Conservation (phyloP, 2,797 vertebrate species). For the Lindbergichthys nudifrons region DNA sequence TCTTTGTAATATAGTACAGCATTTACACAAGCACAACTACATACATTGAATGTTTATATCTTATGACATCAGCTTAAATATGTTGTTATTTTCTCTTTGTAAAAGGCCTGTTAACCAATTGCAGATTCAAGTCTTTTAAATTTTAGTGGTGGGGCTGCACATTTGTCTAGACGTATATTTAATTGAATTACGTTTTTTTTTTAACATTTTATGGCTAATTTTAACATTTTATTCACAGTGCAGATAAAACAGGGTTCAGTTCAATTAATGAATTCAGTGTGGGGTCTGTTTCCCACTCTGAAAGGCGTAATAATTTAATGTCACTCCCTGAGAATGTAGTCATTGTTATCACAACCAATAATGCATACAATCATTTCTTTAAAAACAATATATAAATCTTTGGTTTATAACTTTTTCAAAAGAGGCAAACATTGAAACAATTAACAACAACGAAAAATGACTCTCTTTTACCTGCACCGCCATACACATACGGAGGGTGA, state of each 20-base stretch:
- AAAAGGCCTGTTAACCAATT: neutral
- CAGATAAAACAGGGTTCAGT: neutral
- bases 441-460: no score
- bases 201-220: neutral
- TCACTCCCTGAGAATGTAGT: neutral
- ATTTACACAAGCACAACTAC: neutral
- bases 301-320: neutral
- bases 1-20: neutral
- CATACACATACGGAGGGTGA: no score
- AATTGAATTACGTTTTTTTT: neutral
- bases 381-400: no score
- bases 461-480: no score
- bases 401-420: no score
- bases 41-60: neutral
- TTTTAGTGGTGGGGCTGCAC: neutral
- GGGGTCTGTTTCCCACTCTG: neutral
- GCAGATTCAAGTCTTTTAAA: neutral
- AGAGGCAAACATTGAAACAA: no score
- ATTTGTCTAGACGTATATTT: neutral
- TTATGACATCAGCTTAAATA: neutral
- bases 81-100: neutral
- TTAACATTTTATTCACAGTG: neutral
- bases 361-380: neutral
- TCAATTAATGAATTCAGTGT: neutral
- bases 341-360: neutral